These are phyloP conservation scores for Stegodyphus mimosarum DNA, from an alignment of 1,140 invertebrate species.

Conservation along the genomic window DNA sequence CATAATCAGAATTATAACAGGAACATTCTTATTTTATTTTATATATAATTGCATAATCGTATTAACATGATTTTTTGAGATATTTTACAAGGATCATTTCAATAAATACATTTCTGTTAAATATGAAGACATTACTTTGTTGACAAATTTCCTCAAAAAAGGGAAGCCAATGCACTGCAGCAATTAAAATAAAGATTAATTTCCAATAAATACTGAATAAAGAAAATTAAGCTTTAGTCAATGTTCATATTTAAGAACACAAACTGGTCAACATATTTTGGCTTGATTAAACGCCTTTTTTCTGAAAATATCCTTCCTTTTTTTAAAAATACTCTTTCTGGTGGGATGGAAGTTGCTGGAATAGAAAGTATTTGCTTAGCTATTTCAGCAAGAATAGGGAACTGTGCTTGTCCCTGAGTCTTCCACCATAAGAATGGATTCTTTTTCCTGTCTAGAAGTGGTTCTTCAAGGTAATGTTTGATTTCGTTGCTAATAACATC, in stretches of 20 bases:
- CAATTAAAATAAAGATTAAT: neutral
- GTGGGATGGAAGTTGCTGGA: slow-evolving; percentile 50
- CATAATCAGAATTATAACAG: too few species aligned
- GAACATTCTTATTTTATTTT: too few species aligned
- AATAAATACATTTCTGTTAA: too few species aligned
- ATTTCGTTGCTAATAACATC: slow-evolving; percentile 46
- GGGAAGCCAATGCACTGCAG: too few species aligned
- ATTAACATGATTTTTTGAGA: too few species aligned
- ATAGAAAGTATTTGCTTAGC: slow-evolving; percentile 42
- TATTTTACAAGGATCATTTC: too few species aligned
- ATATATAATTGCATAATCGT: too few species aligned
- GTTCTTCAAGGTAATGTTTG: slow-evolving; percentile 52
- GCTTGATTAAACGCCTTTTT: slow-evolving; percentile 21
- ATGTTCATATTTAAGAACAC: slow-evolving; percentile 54
- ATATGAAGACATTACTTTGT: too few species aligned
- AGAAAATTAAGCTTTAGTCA: slow-evolving; percentile 20
- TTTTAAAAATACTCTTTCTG: slow-evolving; percentile 52
- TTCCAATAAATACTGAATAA: neutral
- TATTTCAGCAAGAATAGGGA: slow-evolving; percentile 45
- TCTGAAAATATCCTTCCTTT: slow-evolving; percentile 42
- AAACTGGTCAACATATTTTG: slow-evolving; percentile 55
- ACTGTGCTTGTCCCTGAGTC: slow-evolving; percentile 44
- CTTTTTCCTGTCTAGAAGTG: slow-evolving; percentile 48
- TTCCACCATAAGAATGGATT: slow-evolving; percentile 54
- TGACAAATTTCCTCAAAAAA: too few species aligned